A percentile compares a stretch with the other conserved stretches of the same genome.
Evolutionary conservation across 2,797 vertebrate species (phyloP).

Genomic region (Pangasius krempfi): DNA sequence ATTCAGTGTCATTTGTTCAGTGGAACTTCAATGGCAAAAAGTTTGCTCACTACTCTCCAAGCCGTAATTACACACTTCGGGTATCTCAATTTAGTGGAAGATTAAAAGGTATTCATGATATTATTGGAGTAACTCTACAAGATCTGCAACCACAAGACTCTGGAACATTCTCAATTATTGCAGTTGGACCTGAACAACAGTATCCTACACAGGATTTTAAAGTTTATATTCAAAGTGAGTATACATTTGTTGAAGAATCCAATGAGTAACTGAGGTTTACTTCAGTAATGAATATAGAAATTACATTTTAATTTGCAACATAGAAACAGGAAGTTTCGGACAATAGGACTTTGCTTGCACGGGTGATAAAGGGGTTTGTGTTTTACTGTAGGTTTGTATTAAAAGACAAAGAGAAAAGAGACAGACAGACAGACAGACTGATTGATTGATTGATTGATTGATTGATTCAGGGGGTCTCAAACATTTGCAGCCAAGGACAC

Average conservation of each 20-base stretch:
- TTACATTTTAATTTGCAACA: not conserved
- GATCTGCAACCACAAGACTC: conserved; percentile 25
- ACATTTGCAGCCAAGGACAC: too few relatives aligned
- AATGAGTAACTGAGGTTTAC: not conserved
- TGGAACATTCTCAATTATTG: not conserved
- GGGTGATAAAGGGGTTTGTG: not conserved
- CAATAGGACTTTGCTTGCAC: not conserved
- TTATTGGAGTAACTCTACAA: conserved; percentile 2
- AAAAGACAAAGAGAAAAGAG: too few relatives aligned
- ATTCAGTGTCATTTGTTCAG: not conserved
- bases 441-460: too few relatives aligned
- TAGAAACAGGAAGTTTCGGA: not conserved
- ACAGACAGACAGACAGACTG: too few relatives aligned
- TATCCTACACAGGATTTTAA: not conserved
- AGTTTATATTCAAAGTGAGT: conserved; percentile 12
- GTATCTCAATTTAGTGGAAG: not conserved
- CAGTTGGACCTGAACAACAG: not conserved
- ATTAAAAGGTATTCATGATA: not conserved
- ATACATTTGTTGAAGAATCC: not conserved
- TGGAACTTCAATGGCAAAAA: not conserved
- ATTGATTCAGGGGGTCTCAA: too few relatives aligned
- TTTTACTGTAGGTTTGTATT: not conserved
- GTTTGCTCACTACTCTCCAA: not conserved
- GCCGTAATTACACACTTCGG: not conserved
- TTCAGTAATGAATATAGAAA: not conserved